Conservation (phyloP, 1,140 invertebrate species). For the Eufriesea mexicana region DNA sequence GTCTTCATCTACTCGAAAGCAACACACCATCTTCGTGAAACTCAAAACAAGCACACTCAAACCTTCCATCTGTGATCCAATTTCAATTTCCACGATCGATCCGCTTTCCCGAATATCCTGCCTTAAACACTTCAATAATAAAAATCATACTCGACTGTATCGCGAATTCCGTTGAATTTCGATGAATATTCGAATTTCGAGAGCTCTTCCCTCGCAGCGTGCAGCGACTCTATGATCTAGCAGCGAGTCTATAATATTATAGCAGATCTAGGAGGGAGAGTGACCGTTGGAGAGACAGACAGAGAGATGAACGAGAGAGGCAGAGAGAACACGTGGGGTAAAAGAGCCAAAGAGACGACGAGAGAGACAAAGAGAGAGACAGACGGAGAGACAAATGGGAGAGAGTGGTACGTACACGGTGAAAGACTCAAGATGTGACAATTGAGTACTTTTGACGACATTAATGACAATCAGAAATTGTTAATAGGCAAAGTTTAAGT, state of each 20-base stretch:
- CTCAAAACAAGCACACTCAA: no score
- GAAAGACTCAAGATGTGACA: neutral
- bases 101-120: no score
- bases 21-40: no score
- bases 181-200: no score
- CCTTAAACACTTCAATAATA: no score
- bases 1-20: no score
- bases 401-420: neutral
- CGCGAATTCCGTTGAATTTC: no score
- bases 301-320: slow-evolving; percentile 33
- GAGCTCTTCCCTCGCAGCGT: no score
- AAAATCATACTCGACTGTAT: no score
- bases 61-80: no score
- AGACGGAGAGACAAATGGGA: slow-evolving; percentile 25
- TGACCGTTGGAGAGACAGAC: slow-evolving; percentile 47
- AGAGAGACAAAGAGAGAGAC: slow-evolving; percentile 36
- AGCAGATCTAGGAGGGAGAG: neutral
- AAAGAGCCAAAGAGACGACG: slow-evolving; percentile 21
- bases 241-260: neutral
- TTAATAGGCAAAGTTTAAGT: neutral
- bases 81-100: no score
- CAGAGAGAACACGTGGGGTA: slow-evolving; percentile 38
- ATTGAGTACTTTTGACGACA: neutral
- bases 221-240: no score
- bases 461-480: neutral